Evolutionary conservation across 35 echinoderm and acorn worm species (phyloP).

Genomic region (Lytechinus variegatus): DNA sequence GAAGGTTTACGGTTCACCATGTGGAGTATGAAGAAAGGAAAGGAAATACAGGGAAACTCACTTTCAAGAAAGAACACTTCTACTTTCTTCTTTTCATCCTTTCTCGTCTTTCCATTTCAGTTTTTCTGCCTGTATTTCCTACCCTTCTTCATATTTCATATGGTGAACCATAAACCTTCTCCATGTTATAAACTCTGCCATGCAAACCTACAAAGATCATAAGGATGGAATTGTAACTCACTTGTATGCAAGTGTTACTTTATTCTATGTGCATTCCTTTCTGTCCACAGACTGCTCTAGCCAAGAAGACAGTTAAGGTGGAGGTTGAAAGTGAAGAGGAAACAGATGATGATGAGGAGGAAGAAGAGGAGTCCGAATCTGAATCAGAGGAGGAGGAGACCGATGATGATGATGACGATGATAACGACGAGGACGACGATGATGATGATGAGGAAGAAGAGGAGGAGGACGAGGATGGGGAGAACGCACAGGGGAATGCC

Average conservation of each 20-base stretch:
- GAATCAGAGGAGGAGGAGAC: conserved; percentile 26
- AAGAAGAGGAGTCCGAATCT: conserved; percentile 30
- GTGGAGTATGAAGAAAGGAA: no score
- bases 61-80: no score
- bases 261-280: neutral
- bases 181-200: no score
- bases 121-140: no score
- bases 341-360: conserved; percentile 36
- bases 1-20: no score
- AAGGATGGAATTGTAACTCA: no score
- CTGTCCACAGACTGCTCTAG: neutral
- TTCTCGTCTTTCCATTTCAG: no score
- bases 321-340: neutral
- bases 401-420: neutral
- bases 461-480: conserved; percentile 41
- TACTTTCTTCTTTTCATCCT: no score
- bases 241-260: neutral
- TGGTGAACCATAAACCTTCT: no score
- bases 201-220: no score
- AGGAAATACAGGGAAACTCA: no score
- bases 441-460: conserved; percentile 46
- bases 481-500: neutral
- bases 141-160: no score
- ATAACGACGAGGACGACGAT: conserved; percentile 18
- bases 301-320: neutral